These are phyloP conservation scores for Cynocephalus volans DNA, from an alignment of 2,113 vertebrate species.

Conservation along the genomic window DNA sequence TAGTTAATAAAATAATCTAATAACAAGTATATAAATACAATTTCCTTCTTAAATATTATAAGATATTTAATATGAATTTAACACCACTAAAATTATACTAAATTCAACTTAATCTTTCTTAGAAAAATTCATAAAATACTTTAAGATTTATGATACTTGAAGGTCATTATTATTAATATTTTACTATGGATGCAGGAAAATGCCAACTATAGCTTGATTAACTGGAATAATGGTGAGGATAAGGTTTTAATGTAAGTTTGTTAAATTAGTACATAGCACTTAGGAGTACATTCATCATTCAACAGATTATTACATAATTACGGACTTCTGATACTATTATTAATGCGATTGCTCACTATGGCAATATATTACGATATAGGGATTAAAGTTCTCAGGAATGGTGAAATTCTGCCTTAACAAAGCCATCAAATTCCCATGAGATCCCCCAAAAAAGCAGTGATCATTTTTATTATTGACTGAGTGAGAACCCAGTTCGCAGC, in stretches of 20 bases:
- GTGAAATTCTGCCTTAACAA: neutral
- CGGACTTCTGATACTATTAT: neutral
- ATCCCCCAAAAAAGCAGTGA: neutral
- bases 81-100: neutral
- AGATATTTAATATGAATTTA: neutral
- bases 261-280: neutral
- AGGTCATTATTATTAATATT: neutral
- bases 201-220: neutral
- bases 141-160: neutral
- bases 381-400: neutral
- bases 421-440: neutral
- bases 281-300: neutral
- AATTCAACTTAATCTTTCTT: neutral
- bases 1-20: constrained; percentile 28
- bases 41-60: constrained; percentile 2
- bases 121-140: constrained; percentile 5
- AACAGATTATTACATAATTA: neutral
- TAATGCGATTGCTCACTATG: neutral
- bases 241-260: constrained; percentile 43
- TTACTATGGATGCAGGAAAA: constrained; percentile 3
- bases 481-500: neutral
- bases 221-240: neutral
- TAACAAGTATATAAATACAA: neutral
- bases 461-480: neutral
- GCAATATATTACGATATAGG: neutral